Conservation (phyloP, 1,140 invertebrate species). For the Brachionus calyciflorus region DNA sequence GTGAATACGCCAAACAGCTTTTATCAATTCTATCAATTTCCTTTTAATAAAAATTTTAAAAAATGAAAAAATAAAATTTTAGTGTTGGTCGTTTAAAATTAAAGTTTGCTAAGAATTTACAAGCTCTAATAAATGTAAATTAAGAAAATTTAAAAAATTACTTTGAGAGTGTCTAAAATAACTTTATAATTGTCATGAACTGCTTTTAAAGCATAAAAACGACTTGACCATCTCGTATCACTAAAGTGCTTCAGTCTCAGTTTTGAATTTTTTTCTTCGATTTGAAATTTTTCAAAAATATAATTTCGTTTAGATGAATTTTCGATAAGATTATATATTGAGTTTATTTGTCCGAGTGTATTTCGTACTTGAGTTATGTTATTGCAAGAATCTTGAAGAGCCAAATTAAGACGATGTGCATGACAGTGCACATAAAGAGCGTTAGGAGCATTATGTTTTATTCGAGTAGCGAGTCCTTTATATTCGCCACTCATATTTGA, state of each 20-base stretch:
- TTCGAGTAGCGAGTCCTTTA: neutral
- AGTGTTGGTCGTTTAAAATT: no score
- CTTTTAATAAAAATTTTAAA: no score
- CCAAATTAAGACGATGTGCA: conserved; percentile 16
- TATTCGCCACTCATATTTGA: conserved; percentile 5
- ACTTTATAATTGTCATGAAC: neutral
- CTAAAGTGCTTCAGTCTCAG: conserved; percentile 7
- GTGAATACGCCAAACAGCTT: neutral
- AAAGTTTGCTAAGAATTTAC: neutral
- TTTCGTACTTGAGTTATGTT: conserved; percentile 1
- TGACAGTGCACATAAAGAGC: conserved; percentile 36
- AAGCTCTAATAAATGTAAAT: neutral
- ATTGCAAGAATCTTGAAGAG: neutral
- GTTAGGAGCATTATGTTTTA: neutral
- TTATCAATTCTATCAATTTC: conserved; percentile 7
- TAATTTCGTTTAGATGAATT: conserved; percentile 15
- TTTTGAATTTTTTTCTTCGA: neutral
- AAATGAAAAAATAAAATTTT: no score
- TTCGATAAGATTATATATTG: conserved; percentile 35
- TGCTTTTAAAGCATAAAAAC: conserved; percentile 24
- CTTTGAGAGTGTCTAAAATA: conserved; percentile 6
- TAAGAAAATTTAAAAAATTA: neutral
- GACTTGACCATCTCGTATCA: conserved; percentile 15
- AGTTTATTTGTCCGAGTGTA: neutral
- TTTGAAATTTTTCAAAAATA: conserved; percentile 35